These are phyloP conservation scores for Manacus vitellinus DNA, from an alignment of 2,113 vertebrate genomes.

Conservation along the genomic window DNA sequence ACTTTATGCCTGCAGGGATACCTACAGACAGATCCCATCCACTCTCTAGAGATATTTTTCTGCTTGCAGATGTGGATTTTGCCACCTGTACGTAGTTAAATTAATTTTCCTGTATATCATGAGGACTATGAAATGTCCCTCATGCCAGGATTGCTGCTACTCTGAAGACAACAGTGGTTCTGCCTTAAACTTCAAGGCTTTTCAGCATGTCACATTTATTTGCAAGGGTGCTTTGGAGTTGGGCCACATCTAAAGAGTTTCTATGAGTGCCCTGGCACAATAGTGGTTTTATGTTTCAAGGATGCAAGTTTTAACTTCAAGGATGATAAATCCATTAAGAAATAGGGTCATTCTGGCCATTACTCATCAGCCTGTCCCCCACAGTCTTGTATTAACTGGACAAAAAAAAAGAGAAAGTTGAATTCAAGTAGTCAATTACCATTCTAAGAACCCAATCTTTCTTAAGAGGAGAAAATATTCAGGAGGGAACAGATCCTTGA, in stretches of 20 bases:
- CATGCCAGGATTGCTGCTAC: not conserved
- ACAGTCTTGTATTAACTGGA: not conserved
- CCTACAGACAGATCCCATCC: fast-evolving
- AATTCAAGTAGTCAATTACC: not conserved
- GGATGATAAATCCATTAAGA: not conserved
- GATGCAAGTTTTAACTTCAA: not conserved
- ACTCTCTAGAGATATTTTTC: not conserved
- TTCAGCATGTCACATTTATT: not conserved
- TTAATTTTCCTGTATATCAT: not conserved
- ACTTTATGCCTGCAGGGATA: not conserved
- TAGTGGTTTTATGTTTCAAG: not conserved
- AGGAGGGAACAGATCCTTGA: not conserved
- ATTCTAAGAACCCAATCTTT: not conserved
- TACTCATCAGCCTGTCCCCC: not conserved
- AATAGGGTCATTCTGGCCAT: not conserved
- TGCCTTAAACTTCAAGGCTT: not conserved
- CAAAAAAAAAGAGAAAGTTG: not conserved
- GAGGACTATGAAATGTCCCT: not conserved
- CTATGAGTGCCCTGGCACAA: not conserved
- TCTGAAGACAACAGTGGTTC: not conserved
- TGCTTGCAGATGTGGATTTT: not conserved
- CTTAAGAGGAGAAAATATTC: not conserved
- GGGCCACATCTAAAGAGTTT: not conserved
- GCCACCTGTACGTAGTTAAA: not conserved
- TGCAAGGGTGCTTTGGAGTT: not conserved